These are phyloP conservation scores for Halocaridina rubra DNA, from an alignment of 2,888 invertebrate species.

Conservation along the genomic window DNA sequence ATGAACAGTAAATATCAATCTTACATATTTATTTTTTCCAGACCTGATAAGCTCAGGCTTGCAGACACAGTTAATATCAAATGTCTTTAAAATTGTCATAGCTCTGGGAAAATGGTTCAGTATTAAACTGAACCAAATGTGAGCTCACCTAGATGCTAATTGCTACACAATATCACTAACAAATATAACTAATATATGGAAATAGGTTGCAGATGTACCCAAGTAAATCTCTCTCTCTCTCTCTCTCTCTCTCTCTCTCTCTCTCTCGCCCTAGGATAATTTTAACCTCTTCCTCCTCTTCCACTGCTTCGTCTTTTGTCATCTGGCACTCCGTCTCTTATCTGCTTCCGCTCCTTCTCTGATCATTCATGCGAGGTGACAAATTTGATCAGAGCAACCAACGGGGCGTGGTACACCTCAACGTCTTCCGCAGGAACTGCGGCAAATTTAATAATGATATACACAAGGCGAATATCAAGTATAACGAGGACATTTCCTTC, in stretches of 20 bases:
- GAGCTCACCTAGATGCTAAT: too few relatives aligned
- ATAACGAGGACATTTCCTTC: not conserved
- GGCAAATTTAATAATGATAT: conserved; percentile 36
- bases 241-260: not conserved
- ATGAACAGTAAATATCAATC: too few relatives aligned
- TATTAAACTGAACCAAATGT: too few relatives aligned
- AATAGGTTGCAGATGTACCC: too few relatives aligned
- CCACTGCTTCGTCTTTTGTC: not conserved
- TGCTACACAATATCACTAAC: too few relatives aligned
- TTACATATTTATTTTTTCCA: too few relatives aligned
- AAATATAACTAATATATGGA: too few relatives aligned
- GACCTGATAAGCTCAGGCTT: too few relatives aligned
- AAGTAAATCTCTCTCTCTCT: not conserved
- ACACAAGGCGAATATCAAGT: not conserved
- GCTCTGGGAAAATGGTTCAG: too few relatives aligned
- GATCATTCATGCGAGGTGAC: conserved; percentile 9
- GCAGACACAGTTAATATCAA: too few relatives aligned
- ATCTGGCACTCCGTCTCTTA: not conserved
- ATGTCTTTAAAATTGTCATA: too few relatives aligned
- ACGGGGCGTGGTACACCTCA: conserved; percentile 24
- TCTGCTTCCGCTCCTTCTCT: not conserved
- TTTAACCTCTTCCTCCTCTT: not conserved
- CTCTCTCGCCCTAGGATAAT: not conserved
- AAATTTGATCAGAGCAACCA: conserved; percentile 41
- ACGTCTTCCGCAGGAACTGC: conserved; percentile 39